These are phyloP conservation scores for Ammospiza maritima DNA, from an alignment of 2,797 vertebrate species.

Conservation along the genomic window DNA sequence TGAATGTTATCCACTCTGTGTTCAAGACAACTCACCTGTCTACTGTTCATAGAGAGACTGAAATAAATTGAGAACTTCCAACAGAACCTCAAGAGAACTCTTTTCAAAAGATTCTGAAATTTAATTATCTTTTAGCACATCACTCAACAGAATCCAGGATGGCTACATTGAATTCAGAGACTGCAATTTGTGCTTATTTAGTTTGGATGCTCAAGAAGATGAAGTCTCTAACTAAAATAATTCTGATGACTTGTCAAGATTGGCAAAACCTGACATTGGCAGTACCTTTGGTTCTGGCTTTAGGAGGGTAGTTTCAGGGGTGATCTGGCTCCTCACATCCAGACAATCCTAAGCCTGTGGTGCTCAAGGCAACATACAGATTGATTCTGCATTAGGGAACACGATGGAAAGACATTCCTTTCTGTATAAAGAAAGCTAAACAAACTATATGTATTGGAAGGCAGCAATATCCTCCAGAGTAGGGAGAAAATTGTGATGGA, in stretches of 20 bases:
- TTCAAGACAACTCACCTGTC: background rate
- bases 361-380: background rate
- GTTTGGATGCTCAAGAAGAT: background rate
- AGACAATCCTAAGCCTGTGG: background rate
- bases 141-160: background rate
- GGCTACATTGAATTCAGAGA: background rate
- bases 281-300: background rate
- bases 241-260: background rate
- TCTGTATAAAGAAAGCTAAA: background rate
- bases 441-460: background rate
- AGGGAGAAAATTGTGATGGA: background rate
- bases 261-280: background rate
- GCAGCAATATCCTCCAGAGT: background rate
- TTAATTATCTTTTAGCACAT: background rate
- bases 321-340: background rate
- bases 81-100: background rate
- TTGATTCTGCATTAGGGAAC: slow-evolving; percentile 1
- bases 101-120: background rate
- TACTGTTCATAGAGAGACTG: background rate
- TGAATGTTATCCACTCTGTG: background rate
- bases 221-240: background rate
- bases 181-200: background rate
- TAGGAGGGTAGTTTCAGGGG: background rate
- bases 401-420: background rate
- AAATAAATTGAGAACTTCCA: background rate